A percentile compares a stretch with the other conserved stretches of the same genome.
Evolutionary conservation across 2,113 vertebrate species (phyloP).

Genomic region (Dendropsophus ebraccatus): DNA sequence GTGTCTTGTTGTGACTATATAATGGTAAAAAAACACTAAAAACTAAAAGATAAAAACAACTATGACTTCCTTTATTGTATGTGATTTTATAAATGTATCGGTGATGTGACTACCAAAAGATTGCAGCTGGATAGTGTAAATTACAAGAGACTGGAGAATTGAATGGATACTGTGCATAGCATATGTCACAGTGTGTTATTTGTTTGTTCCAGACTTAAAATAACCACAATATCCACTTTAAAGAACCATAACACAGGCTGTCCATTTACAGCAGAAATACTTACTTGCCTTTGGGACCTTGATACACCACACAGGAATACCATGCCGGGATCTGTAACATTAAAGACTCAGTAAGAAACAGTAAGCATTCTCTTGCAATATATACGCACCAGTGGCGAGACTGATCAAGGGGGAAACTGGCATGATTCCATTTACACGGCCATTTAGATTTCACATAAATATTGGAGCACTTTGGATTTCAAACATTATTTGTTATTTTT

Average conservation of each 20-base stretch:
- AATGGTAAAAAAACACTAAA: not conserved
- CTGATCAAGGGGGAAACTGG: not conserved
- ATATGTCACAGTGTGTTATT: conserved; percentile 45
- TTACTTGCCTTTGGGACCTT: conserved; percentile 11
- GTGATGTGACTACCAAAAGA: not conserved
- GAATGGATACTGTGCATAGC: conserved; percentile 6
- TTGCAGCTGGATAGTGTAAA: not conserved
- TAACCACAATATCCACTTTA: conserved; percentile 32
- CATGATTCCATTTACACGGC: not conserved
- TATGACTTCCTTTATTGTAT: not conserved
- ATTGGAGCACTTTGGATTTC: not conserved
- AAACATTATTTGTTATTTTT: conserved; percentile 9
- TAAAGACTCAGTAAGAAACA: conserved; percentile 21
- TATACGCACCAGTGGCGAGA: not conserved
- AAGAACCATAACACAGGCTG: conserved; percentile 5
- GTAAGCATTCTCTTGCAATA: not conserved
- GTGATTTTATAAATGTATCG: not conserved
- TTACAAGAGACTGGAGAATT: not conserved
- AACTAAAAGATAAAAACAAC: not conserved
- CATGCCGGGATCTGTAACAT: not conserved
- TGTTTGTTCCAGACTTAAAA: conserved; percentile 52
- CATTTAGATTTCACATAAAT: conserved; percentile 1
- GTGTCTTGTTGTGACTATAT: not conserved
- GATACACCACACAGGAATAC: conserved; percentile 4
- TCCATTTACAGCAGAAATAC: conserved; percentile 42